Conservation (phyloP, 23 tunicate genomes). For the Phallusia fumigata region DNA sequence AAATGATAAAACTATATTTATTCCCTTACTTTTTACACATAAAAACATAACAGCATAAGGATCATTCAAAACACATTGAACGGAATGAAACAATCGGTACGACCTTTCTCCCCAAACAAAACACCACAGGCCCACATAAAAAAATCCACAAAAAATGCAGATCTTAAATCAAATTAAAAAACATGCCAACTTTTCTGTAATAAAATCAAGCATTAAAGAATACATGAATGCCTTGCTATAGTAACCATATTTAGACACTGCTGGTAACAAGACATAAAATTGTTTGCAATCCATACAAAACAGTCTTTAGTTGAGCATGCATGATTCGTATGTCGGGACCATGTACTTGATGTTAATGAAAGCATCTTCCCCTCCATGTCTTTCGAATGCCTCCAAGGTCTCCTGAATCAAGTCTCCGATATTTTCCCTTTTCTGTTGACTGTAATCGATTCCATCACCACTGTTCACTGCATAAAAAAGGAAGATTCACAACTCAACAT, state of each 20-base stretch:
- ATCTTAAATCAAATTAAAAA: neutral
- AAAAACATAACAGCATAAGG: neutral
- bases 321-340: slow-evolving; percentile 99
- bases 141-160: too few species aligned
- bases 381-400: slow-evolving; percentile 94
- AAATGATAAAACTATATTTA: slow-evolving; percentile 1
- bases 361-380: slow-evolving; percentile 99
- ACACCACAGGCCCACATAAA: neutral
- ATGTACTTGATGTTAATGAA: slow-evolving; percentile 99
- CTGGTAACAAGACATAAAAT: neutral
- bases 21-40: neutral
- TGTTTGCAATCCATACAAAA: neutral
- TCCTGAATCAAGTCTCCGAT: slow-evolving; percentile 98
- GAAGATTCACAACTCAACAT: too few species aligned
- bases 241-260: neutral
- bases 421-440: slow-evolving; percentile 97
- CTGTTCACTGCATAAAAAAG: slow-evolving; percentile 54
- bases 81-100: slow-evolving; percentile 1
- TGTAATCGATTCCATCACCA: slow-evolving; percentile 99
- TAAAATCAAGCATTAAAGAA: neutral
- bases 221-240: neutral
- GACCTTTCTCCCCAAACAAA: neutral
- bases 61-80: neutral
- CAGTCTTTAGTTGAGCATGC: slow-evolving; percentile 80
- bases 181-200: neutral